A percentile compares a stretch with the other conserved stretches of the same genome.
These are phyloP conservation scores for Drosophila biarmipes DNA, from an alignment of 1,140 invertebrate species.

Conservation along the genomic window DNA sequence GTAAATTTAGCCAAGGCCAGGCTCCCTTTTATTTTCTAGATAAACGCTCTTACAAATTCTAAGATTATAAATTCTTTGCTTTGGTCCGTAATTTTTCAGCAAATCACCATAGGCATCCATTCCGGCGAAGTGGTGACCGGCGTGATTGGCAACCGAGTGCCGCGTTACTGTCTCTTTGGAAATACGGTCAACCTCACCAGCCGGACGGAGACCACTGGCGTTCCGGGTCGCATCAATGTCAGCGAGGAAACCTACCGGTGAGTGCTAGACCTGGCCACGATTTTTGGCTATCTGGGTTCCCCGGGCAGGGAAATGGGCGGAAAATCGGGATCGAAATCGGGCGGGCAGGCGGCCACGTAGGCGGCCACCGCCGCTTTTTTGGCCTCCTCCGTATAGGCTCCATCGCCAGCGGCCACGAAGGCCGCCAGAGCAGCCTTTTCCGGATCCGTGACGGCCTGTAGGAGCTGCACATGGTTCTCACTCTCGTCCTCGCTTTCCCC, in stretches of 20 bases:
- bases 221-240: constrained; percentile 95
- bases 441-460: constrained; percentile 66
- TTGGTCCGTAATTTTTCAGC: constrained; percentile 85
- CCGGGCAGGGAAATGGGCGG: constrained; percentile 22
- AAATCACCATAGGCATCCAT: constrained; percentile 98
- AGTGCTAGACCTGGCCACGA: constrained; percentile 55
- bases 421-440: constrained; percentile 69
- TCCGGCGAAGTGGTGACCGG: constrained; percentile 98
- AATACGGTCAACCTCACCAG: constrained; percentile 98
- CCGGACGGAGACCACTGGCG: constrained; percentile 97
- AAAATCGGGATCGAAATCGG: constrained; percentile 27
- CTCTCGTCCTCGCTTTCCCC: constrained; percentile 66
- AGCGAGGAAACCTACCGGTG: constrained; percentile 97
- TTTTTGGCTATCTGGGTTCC: constrained; percentile 33
- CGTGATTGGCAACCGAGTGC: constrained; percentile 98
- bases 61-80: constrained; percentile 20
- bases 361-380: constrained; percentile 59
- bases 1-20: constrained; percentile 3
- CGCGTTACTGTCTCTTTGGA: constrained; percentile 98
- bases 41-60: constrained; percentile 34
- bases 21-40: constrained; percentile 20
- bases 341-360: constrained; percentile 37
- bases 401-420: constrained; percentile 59
- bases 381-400: constrained; percentile 53
- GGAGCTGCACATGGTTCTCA: constrained; percentile 59